phyloP scores from a whole-genome alignment of 1,140 invertebrate genomes.

The Pseudomyrmex dendroicus region DNA sequence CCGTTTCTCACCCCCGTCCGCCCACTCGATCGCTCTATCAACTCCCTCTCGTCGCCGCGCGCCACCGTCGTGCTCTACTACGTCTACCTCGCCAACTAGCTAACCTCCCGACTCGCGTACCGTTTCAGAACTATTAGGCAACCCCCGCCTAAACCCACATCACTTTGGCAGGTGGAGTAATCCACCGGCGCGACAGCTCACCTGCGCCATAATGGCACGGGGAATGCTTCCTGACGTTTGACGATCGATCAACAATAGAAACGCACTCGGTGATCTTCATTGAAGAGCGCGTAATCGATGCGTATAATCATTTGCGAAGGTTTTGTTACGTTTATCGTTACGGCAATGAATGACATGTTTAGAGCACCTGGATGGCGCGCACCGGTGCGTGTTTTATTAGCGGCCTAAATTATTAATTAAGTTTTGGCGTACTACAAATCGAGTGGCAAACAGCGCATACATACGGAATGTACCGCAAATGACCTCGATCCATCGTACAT shows the following conservation, averaged over 20 bases:
- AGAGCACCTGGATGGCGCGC: slow-evolving; percentile 5
- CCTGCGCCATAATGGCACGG: slow-evolving; percentile 63
- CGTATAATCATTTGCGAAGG: not conserved
- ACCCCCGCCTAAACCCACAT: slow-evolving; percentile 70
- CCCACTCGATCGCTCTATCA: slow-evolving; percentile 66
- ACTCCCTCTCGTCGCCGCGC: slow-evolving; percentile 9
- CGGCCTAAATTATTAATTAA: slow-evolving; percentile 70
- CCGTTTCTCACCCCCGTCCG: not conserved
- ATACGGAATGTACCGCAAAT: slow-evolving; percentile 69
- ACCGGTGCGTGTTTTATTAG: slow-evolving; percentile 57
- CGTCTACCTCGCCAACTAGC: slow-evolving; percentile 66
- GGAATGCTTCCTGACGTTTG: not conserved
- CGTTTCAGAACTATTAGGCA: slow-evolving; percentile 78
- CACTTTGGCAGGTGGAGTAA: slow-evolving; percentile 71
- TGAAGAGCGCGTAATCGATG: not conserved
- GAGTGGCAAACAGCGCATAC: slow-evolving; percentile 59
- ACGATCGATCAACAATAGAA: slow-evolving; percentile 34
- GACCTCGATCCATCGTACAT: slow-evolving; percentile 61
- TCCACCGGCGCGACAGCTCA: slow-evolving; percentile 63
- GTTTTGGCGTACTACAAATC: slow-evolving; percentile 70
- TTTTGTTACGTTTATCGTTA: slow-evolving; percentile 18
- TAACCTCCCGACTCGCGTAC: slow-evolving; percentile 71
- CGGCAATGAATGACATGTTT: slow-evolving; percentile 8
- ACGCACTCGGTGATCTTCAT: slow-evolving; percentile 13
- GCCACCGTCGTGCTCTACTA: slow-evolving; percentile 20